Conservation (phyloP, 2,113 vertebrate genomes). For the Meles meles region DNA sequence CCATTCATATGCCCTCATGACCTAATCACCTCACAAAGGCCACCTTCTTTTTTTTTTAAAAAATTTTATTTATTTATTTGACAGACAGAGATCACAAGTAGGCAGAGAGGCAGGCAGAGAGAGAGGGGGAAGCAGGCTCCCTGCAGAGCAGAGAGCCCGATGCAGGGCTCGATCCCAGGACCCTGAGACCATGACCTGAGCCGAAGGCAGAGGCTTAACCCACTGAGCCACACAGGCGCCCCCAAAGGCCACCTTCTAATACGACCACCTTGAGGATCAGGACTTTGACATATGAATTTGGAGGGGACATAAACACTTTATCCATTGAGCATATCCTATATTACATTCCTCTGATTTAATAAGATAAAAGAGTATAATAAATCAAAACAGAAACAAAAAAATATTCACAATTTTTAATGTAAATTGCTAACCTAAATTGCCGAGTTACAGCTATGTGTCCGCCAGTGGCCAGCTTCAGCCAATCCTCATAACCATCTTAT, state of each 20-base stretch:
- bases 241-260: not conserved
- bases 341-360: not conserved
- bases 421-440: not conserved
- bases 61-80: no score
- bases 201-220: no score
- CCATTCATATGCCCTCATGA: not conserved
- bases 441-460: not conserved
- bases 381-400: slow-evolving; percentile 25
- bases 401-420: not conserved
- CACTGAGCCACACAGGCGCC: no score
- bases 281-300: not conserved
- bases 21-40: not conserved
- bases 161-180: no score
- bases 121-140: no score
- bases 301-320: not conserved
- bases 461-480: not conserved
- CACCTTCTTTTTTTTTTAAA: no score
- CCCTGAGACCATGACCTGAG: no score
- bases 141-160: no score
- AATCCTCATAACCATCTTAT: not conserved
- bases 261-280: not conserved
- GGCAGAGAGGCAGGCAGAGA: no score
- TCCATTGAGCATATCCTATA: not conserved
- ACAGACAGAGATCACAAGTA: no score
- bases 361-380: not conserved